Percentiles rank a stretch among this genome's conserved stretches.
Conservation (phyloP, 2,113 vertebrate species). For the Spheniscus mendiculus region DNA sequence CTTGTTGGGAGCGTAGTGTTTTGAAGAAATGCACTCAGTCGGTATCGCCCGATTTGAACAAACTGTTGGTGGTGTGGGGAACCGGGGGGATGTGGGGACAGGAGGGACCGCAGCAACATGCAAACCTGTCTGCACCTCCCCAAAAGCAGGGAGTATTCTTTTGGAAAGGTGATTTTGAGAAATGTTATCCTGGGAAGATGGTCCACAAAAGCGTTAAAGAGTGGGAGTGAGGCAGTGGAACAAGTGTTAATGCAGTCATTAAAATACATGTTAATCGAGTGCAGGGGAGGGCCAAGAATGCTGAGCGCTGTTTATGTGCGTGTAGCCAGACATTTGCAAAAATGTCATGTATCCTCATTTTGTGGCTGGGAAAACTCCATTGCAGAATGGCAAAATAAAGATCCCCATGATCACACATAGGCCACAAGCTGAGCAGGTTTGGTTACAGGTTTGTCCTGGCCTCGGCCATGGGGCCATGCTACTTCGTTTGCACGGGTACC, state of each 20-base stretch:
- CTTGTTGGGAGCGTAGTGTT: neutral
- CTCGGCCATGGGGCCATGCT: rapidly evolving
- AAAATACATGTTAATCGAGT: neutral
- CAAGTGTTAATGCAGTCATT: neutral
- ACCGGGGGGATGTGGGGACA: rapidly evolving
- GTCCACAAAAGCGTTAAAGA: rapidly evolving
- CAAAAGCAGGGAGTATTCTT: neutral
- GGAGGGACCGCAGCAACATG: neutral
- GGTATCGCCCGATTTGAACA: neutral
- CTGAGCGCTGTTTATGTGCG: neutral
- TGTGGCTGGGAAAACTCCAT: neutral
- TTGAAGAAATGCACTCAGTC: neutral
- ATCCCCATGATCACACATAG: rapidly evolving
- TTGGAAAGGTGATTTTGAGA: neutral
- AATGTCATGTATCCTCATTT: neutral
- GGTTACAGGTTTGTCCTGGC: neutral
- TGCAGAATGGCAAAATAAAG: neutral
- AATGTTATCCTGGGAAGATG: neutral
- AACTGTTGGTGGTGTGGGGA: neutral
- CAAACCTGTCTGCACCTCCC: neutral
- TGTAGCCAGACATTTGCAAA: neutral
- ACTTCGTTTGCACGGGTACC: rapidly evolving
- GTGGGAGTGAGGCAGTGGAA: neutral
- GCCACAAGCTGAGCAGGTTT: neutral
- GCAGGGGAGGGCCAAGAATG: neutral